Evolutionary conservation across 1,140 invertebrate genomes (phyloP), one percentile per base, ranked within the genome.

Genomic region (Lepidostoma basale): DNA sequence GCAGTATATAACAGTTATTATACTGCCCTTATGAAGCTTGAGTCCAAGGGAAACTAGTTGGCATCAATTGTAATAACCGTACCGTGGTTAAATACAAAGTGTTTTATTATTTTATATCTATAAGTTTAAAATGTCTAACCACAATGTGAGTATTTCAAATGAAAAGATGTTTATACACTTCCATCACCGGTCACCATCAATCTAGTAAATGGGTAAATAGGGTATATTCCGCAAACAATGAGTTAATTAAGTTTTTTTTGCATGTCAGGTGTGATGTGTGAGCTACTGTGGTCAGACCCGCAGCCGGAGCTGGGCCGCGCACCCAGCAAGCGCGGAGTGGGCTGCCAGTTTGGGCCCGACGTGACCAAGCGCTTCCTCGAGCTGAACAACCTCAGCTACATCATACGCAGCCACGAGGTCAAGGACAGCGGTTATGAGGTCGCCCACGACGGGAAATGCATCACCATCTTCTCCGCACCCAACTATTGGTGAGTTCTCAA

Each of bases 281-380:
- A 99, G 78, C 81, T 99, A 52, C 83, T 99, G 6, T 99, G 98
- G 98, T 98, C 96, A 0, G 98, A 99, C 85, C 98, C 98, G 0
- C 97, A 98, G 78, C 89, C 90, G 6, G 89, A 91, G 78, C 75
- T 77, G 45, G 98, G 98, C 0, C 83, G 94, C 33, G 88, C 94
- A 0, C 92, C 95, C 0, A 98, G 96, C 70, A 99, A 98, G 82
- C 88, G 98, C 67, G 98, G 98, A 2, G 96, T 99, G 3, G 98
- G 97, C 18, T 92, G 97, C 74, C 97, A 99, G 81, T 99, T 99
- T 85, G 98, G 98, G 5, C 98, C 98, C 0, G 97, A 99, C 81
- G 91, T 99, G 1, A 99, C 98, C 0, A 83, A 90, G 68, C 85
- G 85, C 64, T 99, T 99, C 81, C 85, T 97, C 20, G 80, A 89